phyloP scores from a whole-genome alignment of 2,113 vertebrate genomes.

The Engystomops pustulosus region DNA sequence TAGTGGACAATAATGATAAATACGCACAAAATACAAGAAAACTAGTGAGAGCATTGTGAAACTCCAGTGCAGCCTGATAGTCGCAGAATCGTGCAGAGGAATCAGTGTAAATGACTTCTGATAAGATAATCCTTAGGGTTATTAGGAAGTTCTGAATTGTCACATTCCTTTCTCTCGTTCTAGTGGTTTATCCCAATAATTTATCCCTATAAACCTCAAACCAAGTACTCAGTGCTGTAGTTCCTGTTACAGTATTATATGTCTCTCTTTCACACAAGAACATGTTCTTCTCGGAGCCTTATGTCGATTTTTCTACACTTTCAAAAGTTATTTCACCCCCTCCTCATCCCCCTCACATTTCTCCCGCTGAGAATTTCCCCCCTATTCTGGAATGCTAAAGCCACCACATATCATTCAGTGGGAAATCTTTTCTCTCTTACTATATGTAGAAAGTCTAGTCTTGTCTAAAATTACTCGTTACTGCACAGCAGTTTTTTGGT shows the following conservation, averaged over 20 bases:
- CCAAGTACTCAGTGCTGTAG: conserved; percentile 15
- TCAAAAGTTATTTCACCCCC: conserved; percentile 45
- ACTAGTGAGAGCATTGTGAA: neutral
- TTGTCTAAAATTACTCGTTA: too few species aligned
- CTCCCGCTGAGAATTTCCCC: conserved; percentile 50
- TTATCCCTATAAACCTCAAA: conserved; percentile 34
- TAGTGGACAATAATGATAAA: too few species aligned
- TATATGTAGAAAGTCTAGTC: neutral
- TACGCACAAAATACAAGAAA: too few species aligned
- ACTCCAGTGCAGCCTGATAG: neutral
- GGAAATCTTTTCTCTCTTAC: conserved; percentile 31
- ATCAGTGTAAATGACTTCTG: neutral
- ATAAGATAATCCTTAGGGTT: neutral
- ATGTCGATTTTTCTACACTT: conserved; percentile 35
- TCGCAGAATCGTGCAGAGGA: neutral
- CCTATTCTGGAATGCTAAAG: conserved; percentile 47
- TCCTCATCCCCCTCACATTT: conserved; percentile 37
- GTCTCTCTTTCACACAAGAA: conserved; percentile 53
- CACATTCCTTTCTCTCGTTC: conserved; percentile 38
- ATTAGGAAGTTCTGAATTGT: conserved; percentile 28
- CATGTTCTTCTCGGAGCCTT: conserved; percentile 41
- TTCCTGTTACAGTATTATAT: conserved; percentile 52
- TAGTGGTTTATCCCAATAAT: conserved; percentile 45
- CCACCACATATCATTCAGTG: conserved; percentile 51
- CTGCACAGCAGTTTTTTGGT: too few species aligned